Conservation (phyloP, 1,140 invertebrate species). For the Bombus confusus region DNA sequence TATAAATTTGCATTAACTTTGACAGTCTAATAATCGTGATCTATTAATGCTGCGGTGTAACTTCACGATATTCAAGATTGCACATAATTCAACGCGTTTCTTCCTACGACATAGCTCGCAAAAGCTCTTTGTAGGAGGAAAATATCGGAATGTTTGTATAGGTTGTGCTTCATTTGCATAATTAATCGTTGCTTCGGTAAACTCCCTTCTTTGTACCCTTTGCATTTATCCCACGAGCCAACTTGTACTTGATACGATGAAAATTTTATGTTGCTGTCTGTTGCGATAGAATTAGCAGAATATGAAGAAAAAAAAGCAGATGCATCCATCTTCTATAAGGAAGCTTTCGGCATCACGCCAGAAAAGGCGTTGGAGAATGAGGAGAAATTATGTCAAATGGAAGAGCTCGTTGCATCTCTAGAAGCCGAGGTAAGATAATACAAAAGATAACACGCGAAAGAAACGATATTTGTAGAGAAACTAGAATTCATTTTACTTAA, state of each 20-base stretch:
- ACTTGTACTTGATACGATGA: conserved; percentile 4
- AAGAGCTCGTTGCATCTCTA: conserved; percentile 76
- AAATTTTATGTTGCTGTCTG: conserved; percentile 20
- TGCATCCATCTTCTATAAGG: conserved; percentile 72
- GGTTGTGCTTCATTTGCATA: neutral
- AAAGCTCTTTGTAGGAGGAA: too few species aligned
- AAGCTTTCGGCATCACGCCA: conserved; percentile 77
- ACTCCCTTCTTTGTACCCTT: neutral
- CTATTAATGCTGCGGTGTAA: too few species aligned
- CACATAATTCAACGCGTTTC: too few species aligned
- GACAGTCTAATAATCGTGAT: too few species aligned
- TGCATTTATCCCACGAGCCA: neutral
- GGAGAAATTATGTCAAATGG: conserved; percentile 78
- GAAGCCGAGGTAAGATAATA: conserved; percentile 74
- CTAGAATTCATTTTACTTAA: neutral
- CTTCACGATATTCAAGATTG: too few species aligned
- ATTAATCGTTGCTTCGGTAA: neutral
- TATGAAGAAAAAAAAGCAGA: conserved; percentile 71
- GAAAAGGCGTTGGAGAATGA: conserved; percentile 75
- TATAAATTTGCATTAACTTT: too few species aligned
- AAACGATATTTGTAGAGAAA: neutral
- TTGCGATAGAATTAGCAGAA: conserved; percentile 74
- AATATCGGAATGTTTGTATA: too few species aligned
- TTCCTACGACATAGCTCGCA: too few species aligned
- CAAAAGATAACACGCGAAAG: neutral